phyloP scores from a whole-genome alignment of 1,140 invertebrate genomes.

The Brachystomella parvula region DNA sequence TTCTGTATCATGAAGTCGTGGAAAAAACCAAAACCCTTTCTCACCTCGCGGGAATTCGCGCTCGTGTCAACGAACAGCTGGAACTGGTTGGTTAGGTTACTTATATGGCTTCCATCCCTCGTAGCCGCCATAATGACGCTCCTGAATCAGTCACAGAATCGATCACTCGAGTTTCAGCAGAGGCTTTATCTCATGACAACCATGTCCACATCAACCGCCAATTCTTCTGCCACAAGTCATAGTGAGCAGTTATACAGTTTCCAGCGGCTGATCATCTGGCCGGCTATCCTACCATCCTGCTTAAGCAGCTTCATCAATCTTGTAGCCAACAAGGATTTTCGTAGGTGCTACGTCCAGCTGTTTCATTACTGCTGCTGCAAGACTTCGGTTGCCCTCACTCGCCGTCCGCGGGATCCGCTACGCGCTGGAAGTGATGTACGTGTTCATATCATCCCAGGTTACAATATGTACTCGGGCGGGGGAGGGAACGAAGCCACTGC shows the following conservation, averaged over 20 bases:
- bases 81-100: conserved; percentile 30
- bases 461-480: conserved; percentile 60
- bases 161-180: conserved; percentile 8
- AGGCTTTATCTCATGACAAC: not conserved
- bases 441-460: conserved; percentile 67
- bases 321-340: conserved; percentile 34
- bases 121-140: conserved; percentile 26
- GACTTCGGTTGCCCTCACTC: conserved; percentile 61
- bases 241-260: conserved; percentile 14
- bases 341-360: conserved; percentile 62
- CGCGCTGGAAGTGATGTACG: conserved; percentile 53
- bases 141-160: conserved; percentile 11
- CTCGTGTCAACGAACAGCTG: conserved; percentile 33
- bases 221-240: not conserved
- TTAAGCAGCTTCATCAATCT: conserved; percentile 34
- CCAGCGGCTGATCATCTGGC: conserved; percentile 33
- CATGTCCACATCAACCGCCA: not conserved
- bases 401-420: conserved; percentile 52
- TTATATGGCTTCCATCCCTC: conserved; percentile 34
- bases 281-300: conserved; percentile 35
- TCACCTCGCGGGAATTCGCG: conserved; percentile 36
- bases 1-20: conserved; percentile 34
- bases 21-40: conserved; percentile 33
- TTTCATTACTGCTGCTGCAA: conserved; percentile 79
- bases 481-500: conserved; percentile 43